Conservation (phyloP, 2,888 invertebrate genomes). For the Cantharis flavilabris region DNA sequence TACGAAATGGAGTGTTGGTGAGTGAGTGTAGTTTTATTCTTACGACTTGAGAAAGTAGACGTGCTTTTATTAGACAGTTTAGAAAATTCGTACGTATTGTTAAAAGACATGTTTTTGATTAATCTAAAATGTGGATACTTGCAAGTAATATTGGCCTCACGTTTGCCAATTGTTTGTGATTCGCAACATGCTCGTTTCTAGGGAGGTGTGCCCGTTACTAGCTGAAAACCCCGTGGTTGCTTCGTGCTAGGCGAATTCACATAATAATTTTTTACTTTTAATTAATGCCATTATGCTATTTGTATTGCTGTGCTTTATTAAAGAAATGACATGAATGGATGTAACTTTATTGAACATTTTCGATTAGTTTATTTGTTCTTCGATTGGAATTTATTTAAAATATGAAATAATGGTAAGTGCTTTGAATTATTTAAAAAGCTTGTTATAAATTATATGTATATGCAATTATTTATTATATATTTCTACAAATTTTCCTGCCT, state of each 20-base stretch:
- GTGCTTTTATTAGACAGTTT: constrained; percentile 20
- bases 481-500: neutral
- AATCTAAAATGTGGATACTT: constrained; percentile 27
- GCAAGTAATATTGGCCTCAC: constrained; percentile 26
- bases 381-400: constrained; percentile 45
- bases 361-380: constrained; percentile 42
- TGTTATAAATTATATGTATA: neutral
- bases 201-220: constrained; percentile 38
- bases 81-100: constrained; percentile 24
- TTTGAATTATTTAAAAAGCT: neutral
- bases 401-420: constrained; percentile 50
- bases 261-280: constrained; percentile 9
- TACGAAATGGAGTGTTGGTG: constrained; percentile 38
- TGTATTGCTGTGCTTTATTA: constrained; percentile 20
- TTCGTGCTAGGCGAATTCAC: constrained; percentile 24
- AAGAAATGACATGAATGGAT: constrained; percentile 44
- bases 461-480: neutral
- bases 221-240: constrained; percentile 30
- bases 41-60: constrained; percentile 26
- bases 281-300: constrained; percentile 19
- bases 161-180: constrained; percentile 28
- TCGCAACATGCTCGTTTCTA: constrained; percentile 32
- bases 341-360: constrained; percentile 39
- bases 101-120: constrained; percentile 25
- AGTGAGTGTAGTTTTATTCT: constrained; percentile 24